phyloP scores from a whole-genome alignment of 1,140 invertebrate species.

The Wiebesia pumilae region DNA sequence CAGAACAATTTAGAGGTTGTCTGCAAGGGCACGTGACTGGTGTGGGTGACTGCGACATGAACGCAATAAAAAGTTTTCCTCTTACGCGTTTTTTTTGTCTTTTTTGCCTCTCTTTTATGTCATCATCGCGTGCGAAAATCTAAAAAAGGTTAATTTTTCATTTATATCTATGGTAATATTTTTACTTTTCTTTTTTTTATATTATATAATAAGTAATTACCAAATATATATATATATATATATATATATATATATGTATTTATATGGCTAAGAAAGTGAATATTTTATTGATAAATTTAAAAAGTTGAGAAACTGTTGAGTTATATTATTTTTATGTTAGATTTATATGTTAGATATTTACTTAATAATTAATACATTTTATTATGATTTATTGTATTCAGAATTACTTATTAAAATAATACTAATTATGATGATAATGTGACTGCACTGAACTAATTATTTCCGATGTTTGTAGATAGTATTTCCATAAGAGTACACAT shows the following conservation, averaged over 20 bases:
- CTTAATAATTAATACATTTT: too few relatives aligned
- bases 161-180: not conserved
- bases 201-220: too few relatives aligned
- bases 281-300: too few relatives aligned
- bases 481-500: too few relatives aligned
- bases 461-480: not conserved
- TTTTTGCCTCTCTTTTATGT: not conserved
- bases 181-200: too few relatives aligned
- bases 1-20: constrained; percentile 69
- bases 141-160: not conserved
- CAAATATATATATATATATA: too few relatives aligned
- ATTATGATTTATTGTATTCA: not conserved
- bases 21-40: constrained; percentile 68
- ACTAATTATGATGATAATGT: not conserved
- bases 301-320: too few relatives aligned
- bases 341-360: too few relatives aligned
- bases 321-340: too few relatives aligned
- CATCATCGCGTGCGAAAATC: not conserved
- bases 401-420: not conserved
- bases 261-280: too few relatives aligned
- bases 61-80: not conserved
- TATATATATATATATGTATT: too few relatives aligned
- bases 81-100: not conserved
- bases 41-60: constrained; percentile 11
- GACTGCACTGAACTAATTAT: not conserved